These are phyloP conservation scores for Tetraodon nigroviridis DNA, from an alignment of 2,113 vertebrate genomes.

Conservation along the genomic window DNA sequence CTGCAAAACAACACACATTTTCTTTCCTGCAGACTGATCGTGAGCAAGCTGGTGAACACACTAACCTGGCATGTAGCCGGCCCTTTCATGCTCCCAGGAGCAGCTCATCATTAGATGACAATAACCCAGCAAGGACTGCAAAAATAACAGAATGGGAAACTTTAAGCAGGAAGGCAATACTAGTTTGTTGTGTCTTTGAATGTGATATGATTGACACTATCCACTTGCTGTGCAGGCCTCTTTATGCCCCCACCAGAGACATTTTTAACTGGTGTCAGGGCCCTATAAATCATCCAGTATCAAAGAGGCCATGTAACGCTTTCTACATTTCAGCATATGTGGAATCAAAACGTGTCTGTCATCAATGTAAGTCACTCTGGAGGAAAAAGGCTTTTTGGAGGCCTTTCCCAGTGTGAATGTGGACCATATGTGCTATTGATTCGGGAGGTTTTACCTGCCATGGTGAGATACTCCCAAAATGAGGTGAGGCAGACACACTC, in stretches of 20 bases:
- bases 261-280: slow-evolving; percentile 73
- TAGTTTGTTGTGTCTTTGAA: slow-evolving; percentile 56
- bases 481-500: slow-evolving; percentile 55
- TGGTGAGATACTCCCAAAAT: slow-evolving; percentile 50
- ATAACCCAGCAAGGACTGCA: slow-evolving; percentile 20
- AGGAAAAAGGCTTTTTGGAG: slow-evolving; percentile 60
- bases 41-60: slow-evolving; percentile 4
- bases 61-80: too few species aligned
- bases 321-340: slow-evolving; percentile 80
- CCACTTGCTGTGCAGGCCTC: slow-evolving; percentile 60
- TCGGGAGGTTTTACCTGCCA: slow-evolving; percentile 69
- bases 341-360: slow-evolving; percentile 78
- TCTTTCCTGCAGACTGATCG: slow-evolving; percentile 51
- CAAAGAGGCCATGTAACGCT: slow-evolving; percentile 80
- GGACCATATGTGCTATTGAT: slow-evolving; percentile 73
- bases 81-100: neutral
- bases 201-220: slow-evolving; percentile 68
- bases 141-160: slow-evolving; percentile 45
- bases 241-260: slow-evolving; percentile 66
- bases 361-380: slow-evolving; percentile 70
- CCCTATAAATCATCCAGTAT: slow-evolving; percentile 79
- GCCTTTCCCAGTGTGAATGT: slow-evolving; percentile 71
- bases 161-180: slow-evolving; percentile 54
- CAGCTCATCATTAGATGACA: slow-evolving; percentile 12
- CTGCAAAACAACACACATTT: slow-evolving; percentile 37